These are phyloP conservation scores for Dasyornis broadbenti DNA, from an alignment of 2,113 vertebrate genomes.

Conservation along the genomic window DNA sequence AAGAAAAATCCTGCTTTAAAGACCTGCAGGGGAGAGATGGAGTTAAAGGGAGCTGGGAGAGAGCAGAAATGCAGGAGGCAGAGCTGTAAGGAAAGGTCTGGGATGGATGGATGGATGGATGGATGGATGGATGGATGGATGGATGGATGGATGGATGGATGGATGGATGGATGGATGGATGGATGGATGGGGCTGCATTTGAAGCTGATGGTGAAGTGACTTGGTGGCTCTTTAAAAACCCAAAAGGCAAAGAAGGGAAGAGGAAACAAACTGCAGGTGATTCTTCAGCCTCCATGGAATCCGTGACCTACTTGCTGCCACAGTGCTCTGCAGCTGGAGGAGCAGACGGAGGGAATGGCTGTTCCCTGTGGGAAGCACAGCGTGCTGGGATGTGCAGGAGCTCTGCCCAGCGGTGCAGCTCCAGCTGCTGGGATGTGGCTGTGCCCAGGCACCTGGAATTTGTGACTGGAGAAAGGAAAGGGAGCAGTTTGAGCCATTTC, in stretches of 20 bases:
- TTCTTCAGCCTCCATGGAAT: not conserved
- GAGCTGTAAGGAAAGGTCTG: not conserved
- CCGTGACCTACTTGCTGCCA: not conserved
- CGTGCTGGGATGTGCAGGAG: not conserved
- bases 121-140: not conserved
- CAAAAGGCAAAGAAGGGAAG: not conserved
- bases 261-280: not conserved
- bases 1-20: not conserved
- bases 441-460: rapidly evolving
- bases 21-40: not conserved
- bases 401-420: not conserved
- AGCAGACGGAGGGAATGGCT: not conserved
- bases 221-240: not conserved
- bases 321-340: not conserved
- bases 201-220: not conserved
- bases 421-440: not conserved
- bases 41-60: not conserved
- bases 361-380: not conserved
- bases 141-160: not conserved
- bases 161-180: not conserved
- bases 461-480: not conserved
- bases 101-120: not conserved
- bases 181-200: not conserved
- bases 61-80: not conserved
- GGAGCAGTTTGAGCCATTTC: not conserved